These are phyloP conservation scores for Eupithecia insigniata DNA, from an alignment of 2,888 invertebrate species.

Conservation along the genomic window DNA sequence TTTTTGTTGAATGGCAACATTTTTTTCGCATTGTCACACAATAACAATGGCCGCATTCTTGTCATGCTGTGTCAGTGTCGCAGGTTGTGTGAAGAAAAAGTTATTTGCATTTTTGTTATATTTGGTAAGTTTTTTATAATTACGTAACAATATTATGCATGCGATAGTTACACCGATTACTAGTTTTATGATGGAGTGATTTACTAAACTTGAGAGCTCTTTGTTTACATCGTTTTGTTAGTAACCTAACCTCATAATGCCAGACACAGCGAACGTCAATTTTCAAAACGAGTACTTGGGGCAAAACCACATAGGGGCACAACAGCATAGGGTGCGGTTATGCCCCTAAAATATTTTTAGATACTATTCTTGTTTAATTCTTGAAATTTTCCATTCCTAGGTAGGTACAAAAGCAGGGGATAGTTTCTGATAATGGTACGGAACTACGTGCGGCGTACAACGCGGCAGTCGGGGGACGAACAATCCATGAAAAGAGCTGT, in stretches of 20 bases:
- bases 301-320: conserved; percentile 3
- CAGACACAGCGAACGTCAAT: neutral
- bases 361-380: neutral
- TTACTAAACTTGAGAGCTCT: conserved; percentile 17
- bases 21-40: conserved; percentile 7
- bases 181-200: neutral
- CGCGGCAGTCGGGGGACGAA: conserved; percentile 24
- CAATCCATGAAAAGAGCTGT: conserved; percentile 17
- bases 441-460: conserved; percentile 23
- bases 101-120: conserved; percentile 15
- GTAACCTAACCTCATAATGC: conserved; percentile 9
- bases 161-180: neutral
- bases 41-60: conserved; percentile 15
- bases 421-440: conserved; percentile 21
- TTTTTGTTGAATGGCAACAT: conserved; percentile 5
- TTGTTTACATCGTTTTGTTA: conserved; percentile 1
- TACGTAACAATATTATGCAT: conserved; percentile 6
- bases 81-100: conserved; percentile 15
- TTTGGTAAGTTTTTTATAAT: conserved; percentile 16
- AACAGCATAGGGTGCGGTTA: conserved; percentile 1
- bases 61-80: conserved; percentile 17
- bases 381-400: conserved; percentile 3
- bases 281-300: conserved; percentile 4
- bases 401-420: conserved; percentile 15
- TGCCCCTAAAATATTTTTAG: conserved; percentile 1